Evolutionary conservation across 1,140 invertebrate genomes (phyloP).

Genomic region (Pseudomyrmex flavicornis): DNA sequence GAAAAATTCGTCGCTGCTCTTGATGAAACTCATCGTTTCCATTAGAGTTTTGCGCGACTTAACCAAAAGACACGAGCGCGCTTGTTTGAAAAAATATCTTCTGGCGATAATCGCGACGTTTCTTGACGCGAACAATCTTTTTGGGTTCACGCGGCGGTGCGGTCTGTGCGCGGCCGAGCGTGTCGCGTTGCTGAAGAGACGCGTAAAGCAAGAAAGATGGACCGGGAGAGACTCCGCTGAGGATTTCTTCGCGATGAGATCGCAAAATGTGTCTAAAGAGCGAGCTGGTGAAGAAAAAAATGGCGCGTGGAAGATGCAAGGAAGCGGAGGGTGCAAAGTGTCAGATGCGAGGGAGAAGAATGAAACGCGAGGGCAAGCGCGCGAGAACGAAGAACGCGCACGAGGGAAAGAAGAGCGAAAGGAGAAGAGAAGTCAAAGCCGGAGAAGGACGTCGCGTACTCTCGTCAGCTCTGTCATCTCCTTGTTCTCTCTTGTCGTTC

Average conservation of each 20-base stretch:
- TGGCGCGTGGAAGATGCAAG: conserved; percentile 42
- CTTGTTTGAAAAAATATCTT: conserved; percentile 4
- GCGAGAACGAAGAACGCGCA: neutral
- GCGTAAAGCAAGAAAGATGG: conserved; percentile 45
- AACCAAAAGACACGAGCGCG: conserved; percentile 10
- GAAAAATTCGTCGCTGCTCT: neutral
- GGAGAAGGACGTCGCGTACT: conserved; percentile 32
- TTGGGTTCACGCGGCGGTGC: conserved; percentile 22
- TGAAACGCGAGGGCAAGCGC: conserved; percentile 31
- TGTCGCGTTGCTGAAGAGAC: conserved; percentile 31
- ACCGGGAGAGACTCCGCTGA: neutral
- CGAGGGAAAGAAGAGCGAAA: conserved; percentile 6
- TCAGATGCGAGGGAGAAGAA: conserved; percentile 48
- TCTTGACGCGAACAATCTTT: conserved; percentile 26
- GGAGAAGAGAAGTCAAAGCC: conserved; percentile 31
- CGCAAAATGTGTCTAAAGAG: conserved; percentile 61
- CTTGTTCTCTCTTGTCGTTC: neutral
- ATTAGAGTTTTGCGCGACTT: neutral
- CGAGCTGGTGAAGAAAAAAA: conserved; percentile 37
- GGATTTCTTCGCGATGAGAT: conserved; percentile 21
- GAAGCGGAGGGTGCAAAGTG: conserved; percentile 49
- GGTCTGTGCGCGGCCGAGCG: conserved; percentile 27
- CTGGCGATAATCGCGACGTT: conserved; percentile 22
- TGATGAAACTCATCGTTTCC: too few relatives aligned
- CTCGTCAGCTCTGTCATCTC: conserved; percentile 29